Conservation (phyloP, 2,797 vertebrate genomes). For the Enteromius paludinosus region DNA sequence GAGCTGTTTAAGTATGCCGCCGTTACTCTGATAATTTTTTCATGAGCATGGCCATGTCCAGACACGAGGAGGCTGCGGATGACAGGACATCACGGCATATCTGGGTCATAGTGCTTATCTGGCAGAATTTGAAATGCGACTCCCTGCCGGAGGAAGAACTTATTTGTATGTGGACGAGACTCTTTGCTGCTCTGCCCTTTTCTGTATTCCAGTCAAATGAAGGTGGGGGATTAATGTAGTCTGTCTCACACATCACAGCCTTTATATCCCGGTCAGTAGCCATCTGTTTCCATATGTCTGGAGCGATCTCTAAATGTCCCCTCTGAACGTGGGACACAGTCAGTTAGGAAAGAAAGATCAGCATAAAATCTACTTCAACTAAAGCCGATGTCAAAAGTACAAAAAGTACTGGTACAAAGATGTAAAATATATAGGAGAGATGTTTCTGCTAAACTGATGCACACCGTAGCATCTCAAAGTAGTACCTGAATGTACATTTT, state of each 20-base stretch:
- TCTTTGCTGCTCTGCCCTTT: conserved; percentile 35
- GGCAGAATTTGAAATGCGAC: conserved; percentile 31
- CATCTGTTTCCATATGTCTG: conserved; percentile 58
- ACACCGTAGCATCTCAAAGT: not conserved
- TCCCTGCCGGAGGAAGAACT: conserved; percentile 46
- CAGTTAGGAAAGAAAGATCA: conserved; percentile 73
- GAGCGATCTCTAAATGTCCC: conserved; percentile 71
- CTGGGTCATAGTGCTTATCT: conserved; percentile 53
- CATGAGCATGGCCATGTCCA: conserved; percentile 37
- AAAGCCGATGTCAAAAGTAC: conserved; percentile 19
- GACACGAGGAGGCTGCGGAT: conserved; percentile 20
- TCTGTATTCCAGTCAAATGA: conserved; percentile 36
- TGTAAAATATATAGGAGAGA: not conserved
- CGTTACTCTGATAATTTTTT: conserved; percentile 40
- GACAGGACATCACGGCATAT: conserved; percentile 36
- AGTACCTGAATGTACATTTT: not conserved
- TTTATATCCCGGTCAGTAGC: conserved; percentile 46
- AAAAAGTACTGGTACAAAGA: not conserved
- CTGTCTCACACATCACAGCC: conserved; percentile 51
- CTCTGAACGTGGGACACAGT: conserved; percentile 73
- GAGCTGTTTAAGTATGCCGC: conserved; percentile 14
- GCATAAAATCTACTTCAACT: not conserved
- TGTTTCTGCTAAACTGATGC: not conserved
- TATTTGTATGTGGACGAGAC: conserved; percentile 57
- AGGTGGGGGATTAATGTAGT: conserved; percentile 43